Evolutionary conservation across 2,888 invertebrate species (phyloP).

Genomic region (Cotesia congregata): DNA sequence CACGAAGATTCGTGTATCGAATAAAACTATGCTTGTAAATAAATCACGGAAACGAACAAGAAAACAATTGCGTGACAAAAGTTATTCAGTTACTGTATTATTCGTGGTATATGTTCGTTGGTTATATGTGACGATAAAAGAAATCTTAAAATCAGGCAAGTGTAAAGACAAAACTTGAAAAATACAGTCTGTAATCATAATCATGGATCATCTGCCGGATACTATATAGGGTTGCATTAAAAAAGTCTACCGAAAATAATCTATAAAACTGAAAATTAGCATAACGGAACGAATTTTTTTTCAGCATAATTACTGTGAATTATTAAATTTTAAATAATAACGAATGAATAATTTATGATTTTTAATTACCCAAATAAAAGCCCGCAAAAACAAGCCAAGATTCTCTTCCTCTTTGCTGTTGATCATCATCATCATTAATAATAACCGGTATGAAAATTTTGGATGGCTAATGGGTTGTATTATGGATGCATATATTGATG

Average conservation of each 20-base stretch:
- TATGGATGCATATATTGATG: not conserved
- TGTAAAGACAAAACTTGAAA: slow-evolving; percentile 4
- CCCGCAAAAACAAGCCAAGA: not conserved
- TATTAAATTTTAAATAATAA: not conserved
- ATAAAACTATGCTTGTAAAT: slow-evolving; percentile 29
- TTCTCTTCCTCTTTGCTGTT: not conserved
- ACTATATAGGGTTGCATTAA: not conserved
- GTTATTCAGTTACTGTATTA: slow-evolving; percentile 43
- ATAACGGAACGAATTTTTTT: not conserved
- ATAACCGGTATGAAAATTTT: not conserved
- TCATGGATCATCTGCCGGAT: not conserved
- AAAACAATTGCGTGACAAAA: slow-evolving; percentile 50
- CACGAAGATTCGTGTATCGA: slow-evolving; percentile 49
- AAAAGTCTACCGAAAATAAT: not conserved
- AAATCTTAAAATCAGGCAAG: slow-evolving; percentile 2
- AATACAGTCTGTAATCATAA: not conserved
- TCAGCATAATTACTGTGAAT: not conserved
- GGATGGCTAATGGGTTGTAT: not conserved
- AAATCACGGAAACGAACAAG: slow-evolving; percentile 43
- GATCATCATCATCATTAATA: not conserved
- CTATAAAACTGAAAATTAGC: not conserved
- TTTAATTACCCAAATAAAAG: not conserved
- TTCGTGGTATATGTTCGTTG: not conserved
- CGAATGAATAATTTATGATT: not conserved
- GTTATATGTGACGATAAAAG: not conserved